A percentile compares a stretch with the other conserved stretches of the same genome.
These are phyloP conservation scores for Drosophila emarginata DNA, from an alignment of 2,888 invertebrate species.

Conservation along the genomic window DNA sequence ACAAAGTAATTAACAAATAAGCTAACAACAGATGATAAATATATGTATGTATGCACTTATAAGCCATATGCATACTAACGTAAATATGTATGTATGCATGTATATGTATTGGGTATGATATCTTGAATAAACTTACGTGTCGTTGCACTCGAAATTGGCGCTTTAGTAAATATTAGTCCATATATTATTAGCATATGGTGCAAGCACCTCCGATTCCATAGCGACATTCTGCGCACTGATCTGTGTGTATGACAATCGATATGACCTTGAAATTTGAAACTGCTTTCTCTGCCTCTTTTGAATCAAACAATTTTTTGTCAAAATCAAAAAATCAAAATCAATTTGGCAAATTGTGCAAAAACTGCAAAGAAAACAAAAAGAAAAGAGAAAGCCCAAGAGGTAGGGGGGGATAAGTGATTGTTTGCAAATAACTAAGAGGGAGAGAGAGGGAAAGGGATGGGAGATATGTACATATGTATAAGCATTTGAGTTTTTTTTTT, in stretches of 20 bases:
- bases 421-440: not conserved
- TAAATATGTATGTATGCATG: conserved; percentile 7
- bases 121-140: conserved; percentile 54
- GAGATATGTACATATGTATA: not conserved
- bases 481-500: conserved; percentile 10
- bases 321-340: conserved; percentile 68
- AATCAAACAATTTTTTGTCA: conserved; percentile 46
- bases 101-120: not conserved
- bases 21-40: conserved; percentile 17
- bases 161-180: conserved; percentile 47
- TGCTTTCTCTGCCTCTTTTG: not conserved
- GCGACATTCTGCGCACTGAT: not conserved
- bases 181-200: conserved; percentile 49
- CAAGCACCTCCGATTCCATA: conserved; percentile 32
- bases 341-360: conserved; percentile 48
- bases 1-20: conserved; percentile 63
- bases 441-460: not conserved
- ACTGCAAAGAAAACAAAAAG: conserved; percentile 30
- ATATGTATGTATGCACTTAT: conserved; percentile 13
- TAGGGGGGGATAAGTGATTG: too few relatives aligned
- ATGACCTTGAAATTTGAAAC: conserved; percentile 54
- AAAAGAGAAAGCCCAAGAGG: conserved; percentile 8
- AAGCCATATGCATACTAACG: conserved; percentile 32
- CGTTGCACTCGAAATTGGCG: conserved; percentile 49
- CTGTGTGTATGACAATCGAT: conserved; percentile 48